Evolutionary conservation across 2,113 vertebrate genomes (phyloP).

Genomic region (Pseudolaguvia tuberculata): DNA sequence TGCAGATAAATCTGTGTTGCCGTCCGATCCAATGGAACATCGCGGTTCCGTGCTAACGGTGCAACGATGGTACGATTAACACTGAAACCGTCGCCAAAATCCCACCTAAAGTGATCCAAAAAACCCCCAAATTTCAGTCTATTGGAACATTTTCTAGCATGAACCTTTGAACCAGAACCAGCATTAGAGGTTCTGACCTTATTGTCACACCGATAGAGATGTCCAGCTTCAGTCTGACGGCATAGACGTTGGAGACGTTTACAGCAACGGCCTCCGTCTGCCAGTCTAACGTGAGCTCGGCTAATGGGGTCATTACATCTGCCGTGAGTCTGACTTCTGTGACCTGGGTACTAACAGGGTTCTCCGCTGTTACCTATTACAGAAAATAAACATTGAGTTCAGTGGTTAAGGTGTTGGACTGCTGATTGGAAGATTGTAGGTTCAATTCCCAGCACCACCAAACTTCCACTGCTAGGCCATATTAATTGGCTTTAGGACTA

Average conservation of each 20-base stretch:
- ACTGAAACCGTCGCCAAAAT: slow-evolving; percentile 65
- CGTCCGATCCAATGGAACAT: slow-evolving; percentile 37
- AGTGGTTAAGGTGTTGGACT: too few species aligned
- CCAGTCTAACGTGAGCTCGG: slow-evolving; percentile 58
- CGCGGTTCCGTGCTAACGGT: slow-evolving; percentile 45
- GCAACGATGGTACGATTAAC: slow-evolving; percentile 53
- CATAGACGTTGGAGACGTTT: slow-evolving; percentile 49
- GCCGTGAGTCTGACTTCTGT: slow-evolving; percentile 57
- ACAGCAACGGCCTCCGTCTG: slow-evolving; percentile 49
- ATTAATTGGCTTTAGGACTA: not conserved
- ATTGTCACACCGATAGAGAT: slow-evolving; percentile 62
- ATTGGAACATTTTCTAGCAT: not conserved
- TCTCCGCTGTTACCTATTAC: slow-evolving; percentile 66
- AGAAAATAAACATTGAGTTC: slow-evolving; percentile 26
- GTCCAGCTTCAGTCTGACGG: slow-evolving; percentile 64
- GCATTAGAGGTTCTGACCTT: slow-evolving; percentile 51
- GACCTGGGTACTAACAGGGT: slow-evolving; percentile 69
- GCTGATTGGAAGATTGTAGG: too few species aligned
- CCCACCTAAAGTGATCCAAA: slow-evolving; percentile 63
- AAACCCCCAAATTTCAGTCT: not conserved
- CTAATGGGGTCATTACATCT: slow-evolving; percentile 56
- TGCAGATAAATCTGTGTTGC: slow-evolving; percentile 54
- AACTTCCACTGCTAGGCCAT: not conserved
- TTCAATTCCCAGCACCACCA: too few species aligned
- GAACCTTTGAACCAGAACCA: not conserved